Evolutionary conservation across 2,797 vertebrate genomes (phyloP), one percentile per base, ranked within the genome.

Genomic region (Acanthis flammea): DNA sequence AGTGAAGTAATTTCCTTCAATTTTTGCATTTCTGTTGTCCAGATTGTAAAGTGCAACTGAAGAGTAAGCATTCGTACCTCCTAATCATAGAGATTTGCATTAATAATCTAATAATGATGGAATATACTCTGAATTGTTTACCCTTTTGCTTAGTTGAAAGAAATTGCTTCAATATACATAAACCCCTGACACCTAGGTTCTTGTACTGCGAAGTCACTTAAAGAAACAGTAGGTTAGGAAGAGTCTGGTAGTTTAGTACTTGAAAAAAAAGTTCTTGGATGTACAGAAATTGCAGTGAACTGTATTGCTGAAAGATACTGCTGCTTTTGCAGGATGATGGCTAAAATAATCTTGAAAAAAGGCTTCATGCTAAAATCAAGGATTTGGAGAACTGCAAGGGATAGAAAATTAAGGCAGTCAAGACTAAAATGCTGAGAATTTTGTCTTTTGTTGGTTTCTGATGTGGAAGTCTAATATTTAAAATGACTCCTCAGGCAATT

Each of bases 81-180:
- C 22, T 90, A 78, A 28, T 60, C 9, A 60, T 28, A 88, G 11
- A 2, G 2, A 50, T 96, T 93, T 91, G 24, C 67, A 78, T 86
- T 90, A 73, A 70, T 61, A 16, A 58, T 75, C 50, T 92, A 78
- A 70, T 90, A 4, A 13, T 44, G 68, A 30, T 33, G 9, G 13
- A 63, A 35, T 81, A 53, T 74, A 41, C 9, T 80, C 90, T 92
- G n/a, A 92, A 77, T 17, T 66, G 4, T 68, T 91, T 66, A 71
- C 4, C 5, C 28, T 92, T 96, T 94, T 67, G 30, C 54, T 84
- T 91, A 92, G 84, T 30, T 92, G 68, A 89, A 84, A 94, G 44
- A 95, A 91, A 92, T 68, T 82, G 7, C 30, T 95, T 89, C 71
- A 88, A 5, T 48, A 74, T 74, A 83, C 45, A 44, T 30, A 60